Base-by-base conservation (phyloP, 2,113 vertebrate genomes). In the Campylomormyrus numenius region DNA sequence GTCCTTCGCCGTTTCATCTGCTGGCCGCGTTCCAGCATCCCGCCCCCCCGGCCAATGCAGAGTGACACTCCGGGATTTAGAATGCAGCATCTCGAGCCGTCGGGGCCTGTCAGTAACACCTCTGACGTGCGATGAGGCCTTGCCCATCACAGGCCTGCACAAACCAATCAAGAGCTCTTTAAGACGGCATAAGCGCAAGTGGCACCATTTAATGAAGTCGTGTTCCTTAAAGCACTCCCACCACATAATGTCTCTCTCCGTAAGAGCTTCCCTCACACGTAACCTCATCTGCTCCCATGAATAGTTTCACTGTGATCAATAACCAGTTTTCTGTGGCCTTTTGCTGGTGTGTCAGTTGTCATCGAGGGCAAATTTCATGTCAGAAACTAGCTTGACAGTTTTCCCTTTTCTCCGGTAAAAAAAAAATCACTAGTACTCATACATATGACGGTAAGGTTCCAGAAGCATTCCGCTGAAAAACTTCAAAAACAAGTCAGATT, bases 261-360 rank as follows among this genome's bases (percentile, higher is more conserved):
- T 96, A 95, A 93, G 94, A 94, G 94, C 94, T 92, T 95, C 95
- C 96, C 94, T 95, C 93, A 93, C 94, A 96, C 96, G 96, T 96
- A 96, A 95, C 96, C 97, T 98, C 96, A 97, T 99, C 97, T 98
- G 96, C 97, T 97, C 96, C 96, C 91, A 96, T 97, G 98, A 98
- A 98, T 97, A 96, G 97, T 98, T 98, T 98, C 97, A 95, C 95
- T 93, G 92, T 96, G 96, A 98, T 99, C 98, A 98, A 99, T 99
- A 97, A 95, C 95, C 96, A 96, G 95, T 97, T 97, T 97, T 98
- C 97, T 96, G 96, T 98, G 98, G 97, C 98, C 97, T 99, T 99
- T 99, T 96, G 94, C 92, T 94, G 95, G 96, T n/a, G 15, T 98
- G 98, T 98, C 98, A 98, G 95, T 95, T 97, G 95, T 96, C 97